phyloP scores from a whole-genome alignment of 2,888 invertebrate species.

The Tinea semifulvella region DNA sequence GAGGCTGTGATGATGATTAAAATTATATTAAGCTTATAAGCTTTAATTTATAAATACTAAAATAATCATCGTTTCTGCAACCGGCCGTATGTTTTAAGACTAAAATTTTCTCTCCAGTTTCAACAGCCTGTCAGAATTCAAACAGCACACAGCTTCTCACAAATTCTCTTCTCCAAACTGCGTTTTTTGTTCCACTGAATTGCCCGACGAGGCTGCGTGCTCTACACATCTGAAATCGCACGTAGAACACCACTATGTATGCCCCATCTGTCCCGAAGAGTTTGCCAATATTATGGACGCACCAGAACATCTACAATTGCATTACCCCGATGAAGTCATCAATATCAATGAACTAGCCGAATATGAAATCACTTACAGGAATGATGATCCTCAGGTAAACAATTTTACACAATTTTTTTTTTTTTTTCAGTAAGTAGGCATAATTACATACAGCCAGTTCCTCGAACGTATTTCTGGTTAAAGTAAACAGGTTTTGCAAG shows the following conservation, averaged over 20 bases:
- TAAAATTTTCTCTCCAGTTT: constrained; percentile 45
- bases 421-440: no score
- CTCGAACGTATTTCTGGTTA: no score
- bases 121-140: constrained; percentile 38
- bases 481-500: no score
- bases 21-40: no score
- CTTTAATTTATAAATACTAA: no score
- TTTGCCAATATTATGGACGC: constrained; percentile 32
- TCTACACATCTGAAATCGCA: constrained; percentile 45
- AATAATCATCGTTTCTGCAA: no score
- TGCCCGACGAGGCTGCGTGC: constrained; percentile 36
- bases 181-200: constrained; percentile 32
- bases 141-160: constrained; percentile 35
- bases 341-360: constrained; percentile 34
- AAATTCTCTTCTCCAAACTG: constrained; percentile 32
- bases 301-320: constrained; percentile 37
- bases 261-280: constrained; percentile 44
- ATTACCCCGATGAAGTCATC: constrained; percentile 32
- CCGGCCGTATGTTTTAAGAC: no score
- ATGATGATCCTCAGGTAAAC: no score
- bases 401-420: no score
- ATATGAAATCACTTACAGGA: constrained; percentile 21
- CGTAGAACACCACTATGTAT: constrained; percentile 35
- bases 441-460: no score
- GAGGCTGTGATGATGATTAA: no score